Conservation (phyloP, 2,113 vertebrate genomes). For the Myotis lucifugus region DNA sequence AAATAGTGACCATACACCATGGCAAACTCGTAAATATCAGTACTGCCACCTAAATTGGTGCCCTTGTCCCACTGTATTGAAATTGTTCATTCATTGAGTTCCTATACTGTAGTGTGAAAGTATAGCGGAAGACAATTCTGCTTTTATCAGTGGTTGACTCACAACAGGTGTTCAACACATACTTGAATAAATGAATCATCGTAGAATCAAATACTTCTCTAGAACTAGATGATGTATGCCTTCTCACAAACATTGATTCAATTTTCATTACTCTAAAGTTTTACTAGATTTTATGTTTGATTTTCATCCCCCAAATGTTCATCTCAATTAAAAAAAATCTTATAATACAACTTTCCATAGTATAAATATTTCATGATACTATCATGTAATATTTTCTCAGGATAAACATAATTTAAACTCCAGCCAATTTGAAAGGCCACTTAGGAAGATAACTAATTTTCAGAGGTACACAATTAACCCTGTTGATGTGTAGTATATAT, state of each 20-base stretch:
- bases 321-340: background rate
- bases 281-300: background rate
- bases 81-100: background rate
- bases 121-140: background rate
- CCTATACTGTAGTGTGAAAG: background rate
- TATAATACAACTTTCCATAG: background rate
- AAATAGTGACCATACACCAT: background rate
- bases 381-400: constrained; percentile 23
- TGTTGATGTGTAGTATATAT: background rate
- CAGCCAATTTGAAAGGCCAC: background rate
- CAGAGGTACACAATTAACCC: background rate
- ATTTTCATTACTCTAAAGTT: background rate
- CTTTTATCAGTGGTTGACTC: background rate
- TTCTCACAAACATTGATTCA: background rate
- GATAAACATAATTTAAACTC: background rate
- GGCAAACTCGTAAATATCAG: background rate
- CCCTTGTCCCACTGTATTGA: fast-evolving
- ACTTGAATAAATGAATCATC: background rate
- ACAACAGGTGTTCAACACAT: background rate
- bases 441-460: background rate
- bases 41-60: background rate
- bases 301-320: background rate
- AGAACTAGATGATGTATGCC: background rate
- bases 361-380: background rate
- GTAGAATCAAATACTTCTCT: background rate